phyloP scores from a whole-genome alignment of 1,140 invertebrate genomes.

The Trachelipus rathkii region DNA sequence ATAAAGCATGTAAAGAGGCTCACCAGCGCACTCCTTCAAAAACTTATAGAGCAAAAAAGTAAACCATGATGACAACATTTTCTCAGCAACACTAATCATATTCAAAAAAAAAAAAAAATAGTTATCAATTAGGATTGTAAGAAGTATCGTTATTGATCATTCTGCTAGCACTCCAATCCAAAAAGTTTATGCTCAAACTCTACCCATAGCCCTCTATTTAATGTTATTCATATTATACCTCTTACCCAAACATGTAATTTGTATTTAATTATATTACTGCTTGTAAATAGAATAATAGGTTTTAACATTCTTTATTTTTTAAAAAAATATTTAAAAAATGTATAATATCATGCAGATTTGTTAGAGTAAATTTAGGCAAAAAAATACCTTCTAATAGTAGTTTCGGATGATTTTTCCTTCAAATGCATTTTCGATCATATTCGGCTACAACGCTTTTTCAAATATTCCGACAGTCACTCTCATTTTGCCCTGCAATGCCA shows the following conservation, averaged over 20 bases:
- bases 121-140: neutral
- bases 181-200: too few species aligned
- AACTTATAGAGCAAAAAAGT: constrained; percentile 98
- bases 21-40: constrained; percentile 90
- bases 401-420: constrained; percentile 97
- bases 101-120: constrained; percentile 52
- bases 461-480: constrained; percentile 99
- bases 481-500: constrained; percentile 96
- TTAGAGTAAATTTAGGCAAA: too few species aligned
- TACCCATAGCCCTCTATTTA: too few species aligned
- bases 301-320: too few species aligned
- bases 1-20: constrained; percentile 94
- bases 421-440: constrained; percentile 97
- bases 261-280: too few species aligned
- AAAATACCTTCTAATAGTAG: constrained; percentile 75
- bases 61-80: constrained; percentile 99
- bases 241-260: too few species aligned
- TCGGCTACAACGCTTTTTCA: constrained; percentile 93
- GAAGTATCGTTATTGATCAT: too few species aligned
- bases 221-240: too few species aligned
- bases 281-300: too few species aligned
- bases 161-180: too few species aligned
- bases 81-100: constrained; percentile 97
- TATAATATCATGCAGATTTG: too few species aligned
- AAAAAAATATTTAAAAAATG: too few species aligned